Evolutionary conservation across 2,113 vertebrate species (phyloP), one percentile per base, ranked within the genome.

Genomic region (Aphyosemion australe): DNA sequence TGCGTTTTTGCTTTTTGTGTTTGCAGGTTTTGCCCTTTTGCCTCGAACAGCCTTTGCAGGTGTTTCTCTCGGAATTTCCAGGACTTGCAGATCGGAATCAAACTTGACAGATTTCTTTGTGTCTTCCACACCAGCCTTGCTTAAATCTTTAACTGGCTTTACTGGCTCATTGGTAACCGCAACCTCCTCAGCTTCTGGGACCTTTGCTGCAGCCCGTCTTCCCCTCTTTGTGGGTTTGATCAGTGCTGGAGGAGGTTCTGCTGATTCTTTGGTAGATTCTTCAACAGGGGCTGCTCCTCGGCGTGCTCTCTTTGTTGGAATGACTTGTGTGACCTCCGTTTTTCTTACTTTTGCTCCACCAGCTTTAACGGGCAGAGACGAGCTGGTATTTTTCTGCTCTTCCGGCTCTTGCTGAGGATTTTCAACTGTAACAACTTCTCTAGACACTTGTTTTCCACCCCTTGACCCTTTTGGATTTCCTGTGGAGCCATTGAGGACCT

Each of bases 91-190:
- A 9, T 83, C 57, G 0, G 47, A 2, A 21, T 76, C 87, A 84
- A 83, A 88, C 42, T 61, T 84, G 1, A 90, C 84, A 0, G 37
- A 41, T 70, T 74, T 84, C 41, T 73, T 85, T 16, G 79, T 21
- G 51, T 78, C 55, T 13, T 80, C 37, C 1, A 7, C 57, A 8
- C 15, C 55, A 41, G 54, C 51, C 6, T 11, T 39, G 47, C 5
- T 39, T 7, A 12, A 51, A 18, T 74, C 48, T 32, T 84, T 59
- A 15, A 41, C 9, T 3, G 48, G 31, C 5, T 50, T 45, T 1
- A 45, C 53, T 49, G 65, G 43, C 4, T 62, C 48, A 12, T 7
- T 43, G 26, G 13, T 51, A 6, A 0, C 43, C 12, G 0, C 8
- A 5, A 26, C 16, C 1, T 61, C 2, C 0, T 71, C 15, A 4